phyloP scores from a whole-genome alignment of 2,113 vertebrate species.

The Menidia beryllina region DNA sequence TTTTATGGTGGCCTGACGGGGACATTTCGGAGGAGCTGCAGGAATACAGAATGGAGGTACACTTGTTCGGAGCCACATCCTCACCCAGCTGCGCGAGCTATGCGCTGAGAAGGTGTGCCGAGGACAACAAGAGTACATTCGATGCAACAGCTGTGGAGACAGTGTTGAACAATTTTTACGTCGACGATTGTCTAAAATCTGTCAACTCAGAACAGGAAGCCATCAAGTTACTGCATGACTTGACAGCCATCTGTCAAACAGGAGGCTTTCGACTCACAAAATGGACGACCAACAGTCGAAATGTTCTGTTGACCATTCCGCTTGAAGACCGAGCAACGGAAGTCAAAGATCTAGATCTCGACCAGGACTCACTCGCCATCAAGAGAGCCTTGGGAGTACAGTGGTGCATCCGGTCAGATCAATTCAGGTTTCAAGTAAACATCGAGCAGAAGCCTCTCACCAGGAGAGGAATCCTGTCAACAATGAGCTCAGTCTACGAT shows the following conservation, averaged over 20 bases:
- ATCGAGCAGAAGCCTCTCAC: not conserved
- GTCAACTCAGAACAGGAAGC: not conserved
- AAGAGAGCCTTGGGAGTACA: too few relatives aligned
- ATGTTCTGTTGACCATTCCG: not conserved
- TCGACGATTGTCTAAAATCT: not conserved
- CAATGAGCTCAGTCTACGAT: not conserved
- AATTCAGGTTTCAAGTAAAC: not conserved
- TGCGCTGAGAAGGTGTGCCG: too few relatives aligned
- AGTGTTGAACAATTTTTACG: not conserved
- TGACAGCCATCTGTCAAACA: too few relatives aligned
- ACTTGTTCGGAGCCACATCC: too few relatives aligned
- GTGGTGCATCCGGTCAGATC: too few relatives aligned
- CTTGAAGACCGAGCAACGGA: not conserved
- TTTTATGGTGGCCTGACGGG: too few relatives aligned
- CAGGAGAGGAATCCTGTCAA: conserved; percentile 11
- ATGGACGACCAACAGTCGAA: not conserved
- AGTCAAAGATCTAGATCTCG: too few relatives aligned
- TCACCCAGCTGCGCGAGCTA: too few relatives aligned
- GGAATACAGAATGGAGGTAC: too few relatives aligned
- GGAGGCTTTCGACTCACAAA: too few relatives aligned
- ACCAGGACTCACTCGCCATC: too few relatives aligned
- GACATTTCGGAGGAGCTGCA: too few relatives aligned
- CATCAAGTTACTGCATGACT: not conserved
- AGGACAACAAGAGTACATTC: not conserved
- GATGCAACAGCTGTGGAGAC: not conserved